Base-by-base conservation (phyloP, 2,888 invertebrate genomes). In the Chromoteleia sp. region DNA sequence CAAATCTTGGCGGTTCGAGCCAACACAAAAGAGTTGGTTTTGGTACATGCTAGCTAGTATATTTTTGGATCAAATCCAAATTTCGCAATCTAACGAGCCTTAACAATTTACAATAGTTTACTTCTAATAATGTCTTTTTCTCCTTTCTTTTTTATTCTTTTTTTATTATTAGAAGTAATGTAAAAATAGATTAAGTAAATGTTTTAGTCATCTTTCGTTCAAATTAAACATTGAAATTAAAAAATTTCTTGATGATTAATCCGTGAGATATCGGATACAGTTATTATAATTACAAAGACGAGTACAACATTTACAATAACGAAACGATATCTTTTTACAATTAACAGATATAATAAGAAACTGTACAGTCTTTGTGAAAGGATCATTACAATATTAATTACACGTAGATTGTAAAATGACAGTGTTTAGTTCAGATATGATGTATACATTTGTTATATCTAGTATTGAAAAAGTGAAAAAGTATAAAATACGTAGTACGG, bases 11-110 rank as follows among this genome's bases (percentile, higher is more conserved):
- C 76, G 54, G 29, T 33, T 30, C n/a, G 4, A 17, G 71, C 78
- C 63, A 73, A 58, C 12, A 14, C 1, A 61, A 65, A 83, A 84
- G 81, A 84, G 75, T 88, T 88, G 84, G 86, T 85, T 88, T 88
- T 88, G 86, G 88, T 83, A 86, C 85, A 86, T 85, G 85, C 88
- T 88, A 87, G 87, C 86, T 86, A 85, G 85, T 88, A 87, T 88
- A 84, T 81, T 81, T 75, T 67, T 70, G 50, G 39, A 65, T 50
- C 15, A 25, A 0, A 52, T 50, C 50, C 50, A 65, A 6, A 50
- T 65, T 25, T 36, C 15, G 14, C 25, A 29, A 30, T 30, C 21
- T 59, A 59, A 36, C 17, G 8, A 12, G 1, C 1, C 30, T 29
- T 29, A 12, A 33, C n/a, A 54, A 12, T 54, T 4, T 14, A 29